A percentile compares a stretch with the other conserved stretches of the same genome.
phyloP scores from a whole-genome alignment of 2,888 invertebrate genomes.

The Abrostola tripartita region DNA sequence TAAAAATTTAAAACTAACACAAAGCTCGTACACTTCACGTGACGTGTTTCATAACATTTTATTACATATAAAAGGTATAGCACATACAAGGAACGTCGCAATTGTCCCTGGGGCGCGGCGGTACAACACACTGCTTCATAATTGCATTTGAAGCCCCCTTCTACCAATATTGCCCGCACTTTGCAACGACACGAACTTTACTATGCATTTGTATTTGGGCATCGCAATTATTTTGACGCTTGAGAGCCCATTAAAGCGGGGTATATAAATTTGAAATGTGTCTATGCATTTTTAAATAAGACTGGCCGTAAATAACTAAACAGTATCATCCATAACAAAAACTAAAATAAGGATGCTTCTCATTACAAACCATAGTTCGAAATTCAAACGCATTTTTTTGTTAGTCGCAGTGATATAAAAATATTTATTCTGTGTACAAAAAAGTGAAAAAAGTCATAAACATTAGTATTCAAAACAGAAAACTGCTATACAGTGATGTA shows the following conservation, averaged over 20 bases:
- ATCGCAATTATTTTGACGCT: slow-evolving; percentile 27
- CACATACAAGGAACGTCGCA: slow-evolving; percentile 52
- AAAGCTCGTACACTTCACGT: slow-evolving; percentile 15
- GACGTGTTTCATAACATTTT: slow-evolving; percentile 38
- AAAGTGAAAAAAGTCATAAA: too few species aligned
- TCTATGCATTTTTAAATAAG: slow-evolving; percentile 4
- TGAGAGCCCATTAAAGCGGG: slow-evolving; percentile 20
- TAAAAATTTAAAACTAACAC: slow-evolving; percentile 32
- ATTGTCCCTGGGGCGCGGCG: slow-evolving; percentile 68
- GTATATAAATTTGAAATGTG: slow-evolving; percentile 30
- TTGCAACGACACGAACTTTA: slow-evolving; percentile 57
- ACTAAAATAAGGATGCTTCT: neutral
- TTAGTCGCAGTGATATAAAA: too few species aligned
- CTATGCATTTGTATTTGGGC: slow-evolving; percentile 48
- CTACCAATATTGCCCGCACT: slow-evolving; percentile 73
- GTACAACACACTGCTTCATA: slow-evolving; percentile 73
- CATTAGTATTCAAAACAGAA: neutral
- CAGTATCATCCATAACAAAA: neutral
- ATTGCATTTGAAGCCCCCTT: slow-evolving; percentile 81
- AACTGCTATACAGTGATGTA: slow-evolving; percentile 5
- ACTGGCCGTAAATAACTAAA: neutral
- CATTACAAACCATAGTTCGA: neutral
- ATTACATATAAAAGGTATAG: slow-evolving; percentile 46
- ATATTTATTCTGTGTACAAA: too few species aligned
- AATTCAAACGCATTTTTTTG: neutral